Evolutionary conservation across 2,113 vertebrate species (phyloP).

Genomic region (Piaya cayana): DNA sequence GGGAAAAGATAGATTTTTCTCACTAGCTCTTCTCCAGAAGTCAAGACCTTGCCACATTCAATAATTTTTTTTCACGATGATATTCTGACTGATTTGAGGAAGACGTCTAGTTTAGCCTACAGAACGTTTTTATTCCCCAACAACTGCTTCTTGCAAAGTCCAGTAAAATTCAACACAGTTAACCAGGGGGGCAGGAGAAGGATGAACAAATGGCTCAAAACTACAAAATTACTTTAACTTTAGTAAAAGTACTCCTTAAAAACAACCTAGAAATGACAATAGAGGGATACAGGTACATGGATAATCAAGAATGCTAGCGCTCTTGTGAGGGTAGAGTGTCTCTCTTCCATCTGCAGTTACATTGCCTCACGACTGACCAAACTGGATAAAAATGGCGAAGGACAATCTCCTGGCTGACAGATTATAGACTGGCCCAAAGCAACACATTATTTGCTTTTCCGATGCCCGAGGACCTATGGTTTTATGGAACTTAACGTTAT

Average conservation of each 20-base stretch:
- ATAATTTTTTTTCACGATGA: not conserved
- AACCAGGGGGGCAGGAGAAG: not conserved
- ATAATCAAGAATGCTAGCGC: not conserved
- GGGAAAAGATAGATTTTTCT: not conserved
- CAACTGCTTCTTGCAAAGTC: not conserved
- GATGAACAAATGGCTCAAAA: not conserved
- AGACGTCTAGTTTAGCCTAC: not conserved
- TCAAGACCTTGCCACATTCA: not conserved
- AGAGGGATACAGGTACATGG: not conserved
- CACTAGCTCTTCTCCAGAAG: not conserved
- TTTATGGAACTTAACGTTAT: not conserved
- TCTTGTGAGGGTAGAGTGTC: not conserved
- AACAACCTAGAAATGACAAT: not conserved
- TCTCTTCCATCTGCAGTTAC: not conserved
- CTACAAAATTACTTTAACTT: not conserved
- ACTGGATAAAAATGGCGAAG: not conserved
- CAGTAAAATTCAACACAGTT: not conserved
- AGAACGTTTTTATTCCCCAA: not conserved
- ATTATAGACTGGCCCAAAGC: not conserved
- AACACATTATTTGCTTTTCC: not conserved
- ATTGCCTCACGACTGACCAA: not conserved
- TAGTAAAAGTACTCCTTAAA: not conserved
- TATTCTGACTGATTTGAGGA: not conserved
- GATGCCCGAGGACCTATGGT: fast-evolving
- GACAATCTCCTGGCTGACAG: not conserved